Conservation (phyloP, 1,140 invertebrate genomes). For the Doryteuthis pealeii region DNA sequence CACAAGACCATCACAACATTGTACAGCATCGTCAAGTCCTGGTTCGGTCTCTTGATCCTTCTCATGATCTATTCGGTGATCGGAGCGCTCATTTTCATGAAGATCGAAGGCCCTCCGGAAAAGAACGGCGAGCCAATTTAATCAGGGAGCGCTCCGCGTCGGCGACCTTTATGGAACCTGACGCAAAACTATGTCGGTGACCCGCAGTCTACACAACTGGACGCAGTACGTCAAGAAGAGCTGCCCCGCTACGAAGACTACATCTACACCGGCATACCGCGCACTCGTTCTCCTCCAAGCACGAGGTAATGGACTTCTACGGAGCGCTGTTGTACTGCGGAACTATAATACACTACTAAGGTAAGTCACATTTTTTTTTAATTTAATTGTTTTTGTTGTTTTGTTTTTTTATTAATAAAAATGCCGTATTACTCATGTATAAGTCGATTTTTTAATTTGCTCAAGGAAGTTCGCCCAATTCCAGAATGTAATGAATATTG, state of each 20-base stretch:
- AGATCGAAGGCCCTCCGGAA: not conserved
- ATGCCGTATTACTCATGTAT: no score
- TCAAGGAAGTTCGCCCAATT: no score
- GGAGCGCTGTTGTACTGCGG: slow-evolving; percentile 9
- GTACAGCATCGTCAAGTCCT: not conserved
- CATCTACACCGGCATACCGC: not conserved
- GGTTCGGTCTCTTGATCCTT: slow-evolving; percentile 10
- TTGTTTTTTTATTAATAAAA: no score
- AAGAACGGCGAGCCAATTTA: not conserved
- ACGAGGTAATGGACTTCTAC: slow-evolving; percentile 7
- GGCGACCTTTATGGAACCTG: not conserved
- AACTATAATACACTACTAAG: slow-evolving; percentile 8
- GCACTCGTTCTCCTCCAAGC: not conserved
- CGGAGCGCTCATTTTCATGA: not conserved
- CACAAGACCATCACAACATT: not conserved
- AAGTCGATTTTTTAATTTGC: no score
- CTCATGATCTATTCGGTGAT: slow-evolving; percentile 8
- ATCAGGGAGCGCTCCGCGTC: not conserved
- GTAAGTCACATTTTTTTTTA: no score
- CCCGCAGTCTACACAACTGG: slow-evolving; percentile 3
- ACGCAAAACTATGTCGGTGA: not conserved
- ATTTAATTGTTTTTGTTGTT: no score
- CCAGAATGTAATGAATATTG: no score
- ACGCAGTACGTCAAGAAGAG: slow-evolving; percentile 3
- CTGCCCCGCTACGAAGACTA: not conserved